Evolutionary conservation across 2,797 vertebrate genomes (phyloP).

Genomic region (Tauraco hartlaubi): DNA sequence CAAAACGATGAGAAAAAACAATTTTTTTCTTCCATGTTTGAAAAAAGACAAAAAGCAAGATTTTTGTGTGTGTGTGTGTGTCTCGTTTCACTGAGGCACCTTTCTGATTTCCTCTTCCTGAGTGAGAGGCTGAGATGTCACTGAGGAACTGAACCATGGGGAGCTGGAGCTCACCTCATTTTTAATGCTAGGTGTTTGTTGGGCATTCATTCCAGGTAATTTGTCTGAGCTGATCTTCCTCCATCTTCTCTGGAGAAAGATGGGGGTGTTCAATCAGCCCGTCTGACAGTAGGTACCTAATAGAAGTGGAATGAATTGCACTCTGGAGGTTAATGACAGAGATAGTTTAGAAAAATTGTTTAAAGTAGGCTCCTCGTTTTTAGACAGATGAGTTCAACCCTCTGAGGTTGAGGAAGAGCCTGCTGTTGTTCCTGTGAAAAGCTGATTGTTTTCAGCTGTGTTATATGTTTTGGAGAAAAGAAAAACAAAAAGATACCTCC

Average conservation of each 20-base stretch:
- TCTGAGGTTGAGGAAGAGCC: neutral
- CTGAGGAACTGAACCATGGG: neutral
- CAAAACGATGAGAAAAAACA: neutral
- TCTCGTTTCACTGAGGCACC: neutral
- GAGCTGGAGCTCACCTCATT: neutral
- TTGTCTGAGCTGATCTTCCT: neutral
- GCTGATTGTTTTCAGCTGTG: conserved; percentile 17
- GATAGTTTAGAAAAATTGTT: neutral
- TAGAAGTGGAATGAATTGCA: neutral
- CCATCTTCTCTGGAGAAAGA: neutral
- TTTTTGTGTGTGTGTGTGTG: neutral
- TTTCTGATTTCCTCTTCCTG: neutral
- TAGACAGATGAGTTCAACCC: neutral
- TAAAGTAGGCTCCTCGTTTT: neutral
- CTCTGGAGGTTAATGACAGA: neutral
- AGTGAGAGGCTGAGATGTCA: neutral
- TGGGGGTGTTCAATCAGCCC: neutral
- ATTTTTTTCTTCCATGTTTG: neutral
- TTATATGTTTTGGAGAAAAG: neutral
- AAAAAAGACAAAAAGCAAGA: neutral
- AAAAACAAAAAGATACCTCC: neutral
- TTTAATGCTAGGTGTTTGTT: neutral
- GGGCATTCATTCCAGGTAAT: neutral
- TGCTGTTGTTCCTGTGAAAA: conserved; percentile 37
- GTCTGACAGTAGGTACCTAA: neutral